Evolutionary conservation across 2,113 vertebrate species (phyloP).

Genomic region (Nestor notabilis): DNA sequence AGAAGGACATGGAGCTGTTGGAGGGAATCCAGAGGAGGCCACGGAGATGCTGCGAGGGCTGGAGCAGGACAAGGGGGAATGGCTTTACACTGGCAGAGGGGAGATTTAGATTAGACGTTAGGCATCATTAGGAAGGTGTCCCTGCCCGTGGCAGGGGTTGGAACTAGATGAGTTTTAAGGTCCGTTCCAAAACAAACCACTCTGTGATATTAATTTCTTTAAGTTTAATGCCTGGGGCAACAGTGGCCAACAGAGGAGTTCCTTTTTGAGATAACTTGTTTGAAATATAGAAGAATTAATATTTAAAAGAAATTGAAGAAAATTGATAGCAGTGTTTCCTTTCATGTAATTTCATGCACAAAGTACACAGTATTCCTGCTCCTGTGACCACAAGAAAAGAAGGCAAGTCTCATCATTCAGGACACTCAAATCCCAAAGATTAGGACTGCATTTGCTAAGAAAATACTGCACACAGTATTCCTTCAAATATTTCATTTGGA

Average conservation of each 20-base stretch:
- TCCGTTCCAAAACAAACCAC: background rate
- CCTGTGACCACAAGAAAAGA: background rate
- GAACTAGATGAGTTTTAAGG: background rate
- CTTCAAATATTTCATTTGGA: background rate
- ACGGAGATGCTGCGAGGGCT: background rate
- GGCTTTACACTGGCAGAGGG: too few relatives aligned
- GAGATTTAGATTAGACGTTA: too few relatives aligned
- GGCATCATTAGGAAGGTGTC: background rate
- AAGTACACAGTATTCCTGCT: background rate
- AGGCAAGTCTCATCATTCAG: background rate
- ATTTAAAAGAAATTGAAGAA: background rate
- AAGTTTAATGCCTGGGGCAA: background rate
- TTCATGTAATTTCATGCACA: background rate
- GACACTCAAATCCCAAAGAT: background rate
- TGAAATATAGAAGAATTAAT: background rate
- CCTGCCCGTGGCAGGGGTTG: background rate
- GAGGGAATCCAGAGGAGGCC: background rate
- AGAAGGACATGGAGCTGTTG: background rate
- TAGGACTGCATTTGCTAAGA: background rate
- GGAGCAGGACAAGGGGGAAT: background rate
- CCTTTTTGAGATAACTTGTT: background rate
- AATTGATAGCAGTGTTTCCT: fast-evolving
- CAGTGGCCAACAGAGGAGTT: background rate
- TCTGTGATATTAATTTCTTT: background rate
- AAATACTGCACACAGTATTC: background rate